Evolutionary conservation across 2,797 vertebrate species (phyloP), one percentile per base, ranked within the genome.

Genomic region (Falco naumanni): DNA sequence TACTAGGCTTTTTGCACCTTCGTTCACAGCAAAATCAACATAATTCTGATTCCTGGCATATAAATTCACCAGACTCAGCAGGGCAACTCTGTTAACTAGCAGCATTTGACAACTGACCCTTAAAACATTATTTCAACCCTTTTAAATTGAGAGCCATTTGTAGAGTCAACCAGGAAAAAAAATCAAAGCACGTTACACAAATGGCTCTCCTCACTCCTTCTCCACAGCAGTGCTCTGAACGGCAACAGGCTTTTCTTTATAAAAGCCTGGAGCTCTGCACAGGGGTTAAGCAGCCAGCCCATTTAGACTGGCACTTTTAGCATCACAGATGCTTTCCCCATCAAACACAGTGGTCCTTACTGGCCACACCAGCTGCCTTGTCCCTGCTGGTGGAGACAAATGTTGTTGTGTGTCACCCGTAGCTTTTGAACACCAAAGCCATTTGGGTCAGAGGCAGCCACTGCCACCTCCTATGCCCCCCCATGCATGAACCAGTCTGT

Each of bases 401-500:
- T 4, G 15, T 2, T 25, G 53, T 24, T 2, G 0, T 16, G 17
- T 5, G 29, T 6, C 3, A 21, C 5, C 18, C 74, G 57, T 20
- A 43, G 22, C 18, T 80, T 61, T 26, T 29, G 18, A 50, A 19
- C 6, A 13, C n/a, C 76, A 50, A 29, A 84, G 29, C 33, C 53
- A 5, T 13, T 57, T n/a, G 24, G 9, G 29, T 25, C 39, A 25
- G 63, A 45, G 33, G 16, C 33, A 17, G 8, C 37, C 45, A 3
- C 29, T 24, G 33, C 54, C 59, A 10, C 5, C 7, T 9, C 5
- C 24, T 4, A 3, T 16, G 8, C 45, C 15, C 8, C 10, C 3
- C 51, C n/a, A 22, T 0, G 4, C 43, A 17, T 0, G 6, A 56
- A 39, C 16, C 7, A 29, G 9, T 45, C 51, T 4, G 2, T 7